Evolutionary conservation across 2,888 invertebrate genomes (phyloP), one percentile per base, ranked within the genome.

Genomic region (Halictus ligatus): DNA sequence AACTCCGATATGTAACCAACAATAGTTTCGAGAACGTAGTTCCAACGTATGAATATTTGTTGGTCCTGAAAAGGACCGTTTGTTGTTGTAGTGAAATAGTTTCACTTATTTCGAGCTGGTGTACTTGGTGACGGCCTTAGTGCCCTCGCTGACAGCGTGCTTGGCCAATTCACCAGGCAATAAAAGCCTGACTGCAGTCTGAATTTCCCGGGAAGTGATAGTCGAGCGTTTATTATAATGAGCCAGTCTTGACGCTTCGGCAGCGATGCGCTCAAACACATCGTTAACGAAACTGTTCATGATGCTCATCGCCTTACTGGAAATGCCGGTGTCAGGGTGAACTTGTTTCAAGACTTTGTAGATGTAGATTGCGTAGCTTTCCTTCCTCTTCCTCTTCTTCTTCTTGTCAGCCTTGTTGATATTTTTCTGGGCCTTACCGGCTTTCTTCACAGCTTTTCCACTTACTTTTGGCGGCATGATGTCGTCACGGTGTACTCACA

Each of bases 111-210:
- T 89, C 2, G 92, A 93, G 84, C 92, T 92, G 12, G 96, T 96
- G 93, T 96, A 96, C 89, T 96, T 96, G 94, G 94, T 96, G 89
- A 94, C 96, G 82, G 97, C 97, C 92, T 97, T 97, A n/a, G 96
- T 96, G 0, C 96, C 97, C 94, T 97, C 97, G 54, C 96, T 96
- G 74, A 97, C 96, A 0, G 97, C 97, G 93, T 97, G 97, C 86
- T 97, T 97, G 0, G 97, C 97, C 84, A 98, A 93, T 93, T 98
- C 97, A 8, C 97, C 97, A 0, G 97, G 97, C 8, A 98, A 94
- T 0, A 98, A 91, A 0, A 97, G 95, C 67, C 96, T 96, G 0
- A 97, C 96, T 0, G 97, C 97, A 0, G 97, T 96, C 91, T 97
- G 97, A 21, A 98, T 96, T 88, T 98, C 97, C 78, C 97, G 95